Conservation (phyloP, 2,888 invertebrate genomes). For the Chalcosyrphus nemorum region DNA sequence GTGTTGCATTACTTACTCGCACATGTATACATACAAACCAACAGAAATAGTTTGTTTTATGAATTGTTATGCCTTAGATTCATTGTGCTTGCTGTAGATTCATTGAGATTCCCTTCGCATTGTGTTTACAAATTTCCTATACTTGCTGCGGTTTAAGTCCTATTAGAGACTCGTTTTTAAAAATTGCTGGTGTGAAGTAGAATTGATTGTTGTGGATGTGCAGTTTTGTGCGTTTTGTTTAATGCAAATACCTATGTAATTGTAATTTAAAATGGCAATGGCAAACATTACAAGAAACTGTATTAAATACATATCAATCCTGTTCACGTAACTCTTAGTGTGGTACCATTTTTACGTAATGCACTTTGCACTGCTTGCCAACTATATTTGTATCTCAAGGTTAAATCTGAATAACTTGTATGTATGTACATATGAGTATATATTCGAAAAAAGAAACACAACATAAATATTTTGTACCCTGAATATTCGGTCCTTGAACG, state of each 20-base stretch:
- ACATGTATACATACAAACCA: too few relatives aligned
- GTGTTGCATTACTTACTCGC: background rate
- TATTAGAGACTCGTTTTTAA: slow-evolving; percentile 27
- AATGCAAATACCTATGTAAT: slow-evolving; percentile 30
- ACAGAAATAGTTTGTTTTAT: slow-evolving; percentile 13
- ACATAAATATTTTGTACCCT: too few relatives aligned
- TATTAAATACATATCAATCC: slow-evolving; percentile 18
- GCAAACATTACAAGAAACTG: slow-evolving; percentile 3
- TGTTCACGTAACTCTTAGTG: slow-evolving; percentile 8
- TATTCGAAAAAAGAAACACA: too few relatives aligned
- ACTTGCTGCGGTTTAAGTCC: slow-evolving; percentile 27
- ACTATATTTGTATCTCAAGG: background rate
- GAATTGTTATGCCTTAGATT: slow-evolving; percentile 22
- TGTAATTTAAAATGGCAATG: slow-evolving; percentile 25
- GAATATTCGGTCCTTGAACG: too few relatives aligned
- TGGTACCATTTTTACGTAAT: background rate
- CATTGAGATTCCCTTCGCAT: slow-evolving; percentile 55
- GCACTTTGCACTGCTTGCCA: background rate
- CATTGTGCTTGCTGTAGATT: slow-evolving; percentile 39
- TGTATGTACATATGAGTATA: too few relatives aligned
- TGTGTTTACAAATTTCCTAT: slow-evolving; percentile 28
- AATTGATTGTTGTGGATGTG: slow-evolving; percentile 20
- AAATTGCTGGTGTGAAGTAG: slow-evolving; percentile 16
- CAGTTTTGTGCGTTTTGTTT: slow-evolving; percentile 7
- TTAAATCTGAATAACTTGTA: background rate